Evolutionary conservation across 2,797 vertebrate genomes (phyloP).

Genomic region (Pelobates cultripes): DNA sequence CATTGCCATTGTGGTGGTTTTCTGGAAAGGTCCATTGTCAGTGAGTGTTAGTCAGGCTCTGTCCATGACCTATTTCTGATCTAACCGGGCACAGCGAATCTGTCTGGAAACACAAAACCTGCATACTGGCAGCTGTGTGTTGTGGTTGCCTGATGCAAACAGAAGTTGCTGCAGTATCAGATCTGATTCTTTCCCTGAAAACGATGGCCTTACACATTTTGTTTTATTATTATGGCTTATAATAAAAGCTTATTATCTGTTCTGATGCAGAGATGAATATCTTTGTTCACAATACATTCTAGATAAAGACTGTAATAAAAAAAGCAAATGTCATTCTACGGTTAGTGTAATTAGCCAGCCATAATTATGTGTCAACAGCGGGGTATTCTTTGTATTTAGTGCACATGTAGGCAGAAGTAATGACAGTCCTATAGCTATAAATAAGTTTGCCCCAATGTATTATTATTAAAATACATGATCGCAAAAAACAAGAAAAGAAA

Average conservation of each 20-base stretch:
- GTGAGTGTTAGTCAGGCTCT: background rate
- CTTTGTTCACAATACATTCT: conserved; percentile 22
- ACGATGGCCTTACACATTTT: conserved; percentile 1
- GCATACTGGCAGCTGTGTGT: background rate
- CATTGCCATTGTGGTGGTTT: background rate
- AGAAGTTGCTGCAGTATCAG: conserved; percentile 7
- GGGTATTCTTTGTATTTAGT: conserved; percentile 34
- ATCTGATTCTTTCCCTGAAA: conserved; percentile 12
- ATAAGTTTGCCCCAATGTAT: conserved; percentile 15
- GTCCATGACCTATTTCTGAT: background rate
- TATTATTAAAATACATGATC: background rate
- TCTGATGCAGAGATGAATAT: conserved; percentile 42
- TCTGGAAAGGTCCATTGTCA: background rate
- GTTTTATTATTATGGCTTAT: conserved; percentile 6
- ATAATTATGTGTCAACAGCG: conserved; percentile 31
- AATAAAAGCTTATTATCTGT: conserved; percentile 15
- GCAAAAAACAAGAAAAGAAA: background rate
- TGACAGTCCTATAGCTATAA: conserved; percentile 33
- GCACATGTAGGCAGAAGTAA: conserved; percentile 40
- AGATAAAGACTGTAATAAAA: conserved; percentile 43
- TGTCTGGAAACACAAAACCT: background rate
- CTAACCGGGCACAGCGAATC: background rate
- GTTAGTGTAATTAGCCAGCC: conserved; percentile 31
- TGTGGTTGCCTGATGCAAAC: background rate
- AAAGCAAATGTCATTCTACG: conserved; percentile 32